These are phyloP conservation scores for Electrophaes corylata DNA, from an alignment of 2,888 invertebrate species.

Conservation along the genomic window DNA sequence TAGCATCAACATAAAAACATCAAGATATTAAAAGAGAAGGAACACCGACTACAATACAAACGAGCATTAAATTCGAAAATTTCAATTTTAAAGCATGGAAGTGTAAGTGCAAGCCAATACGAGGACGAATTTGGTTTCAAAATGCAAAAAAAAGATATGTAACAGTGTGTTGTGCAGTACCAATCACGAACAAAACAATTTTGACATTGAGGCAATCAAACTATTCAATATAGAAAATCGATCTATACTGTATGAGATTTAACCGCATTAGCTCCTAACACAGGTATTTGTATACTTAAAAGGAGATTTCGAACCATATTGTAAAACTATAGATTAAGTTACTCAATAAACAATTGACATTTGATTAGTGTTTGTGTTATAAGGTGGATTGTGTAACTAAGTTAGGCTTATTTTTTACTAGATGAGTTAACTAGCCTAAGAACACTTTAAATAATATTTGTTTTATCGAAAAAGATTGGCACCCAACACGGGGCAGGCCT, in stretches of 20 bases:
- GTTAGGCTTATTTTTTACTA: not conserved
- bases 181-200: conserved; percentile 65
- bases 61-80: conserved; percentile 49
- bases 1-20: conserved; percentile 55
- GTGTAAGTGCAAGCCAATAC: conserved; percentile 81
- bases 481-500: not conserved
- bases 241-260: not conserved
- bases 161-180: conserved; percentile 68
- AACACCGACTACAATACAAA: conserved; percentile 81
- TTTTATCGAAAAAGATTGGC: not conserved
- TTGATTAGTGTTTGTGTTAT: not conserved
- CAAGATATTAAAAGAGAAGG: conserved; percentile 76
- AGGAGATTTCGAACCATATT: no score
- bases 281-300: no score
- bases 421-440: not conserved
- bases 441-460: not conserved
- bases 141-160: conserved; percentile 56
- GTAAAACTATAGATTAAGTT: no score
- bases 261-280: no score
- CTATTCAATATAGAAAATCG: conserved; percentile 9
- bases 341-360: no score
- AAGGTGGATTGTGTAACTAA: not conserved
- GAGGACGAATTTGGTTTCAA: conserved; percentile 51
- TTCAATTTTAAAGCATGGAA: conserved; percentile 61
- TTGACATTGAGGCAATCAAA: conserved; percentile 45